Base-by-base conservation (phyloP, 2,888 invertebrate species). In the Phalera bucephala region DNA sequence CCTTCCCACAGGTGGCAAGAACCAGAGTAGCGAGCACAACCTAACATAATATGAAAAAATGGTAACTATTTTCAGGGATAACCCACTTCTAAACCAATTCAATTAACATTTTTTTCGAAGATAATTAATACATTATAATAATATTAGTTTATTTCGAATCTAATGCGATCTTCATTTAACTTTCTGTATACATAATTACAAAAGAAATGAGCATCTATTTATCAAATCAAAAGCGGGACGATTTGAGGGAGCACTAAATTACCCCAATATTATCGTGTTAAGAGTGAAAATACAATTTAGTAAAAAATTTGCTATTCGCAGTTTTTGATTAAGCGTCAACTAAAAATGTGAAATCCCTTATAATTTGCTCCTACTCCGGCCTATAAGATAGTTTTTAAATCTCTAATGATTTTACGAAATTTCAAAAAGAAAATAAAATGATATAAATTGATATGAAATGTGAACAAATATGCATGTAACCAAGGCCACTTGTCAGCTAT, bases 31-130 rank as follows among this genome's bases (percentile, higher is more conserved):
- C 72, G 77, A 86, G 85, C 79, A 81, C 71, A 80, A 78, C 74
- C 79, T 86, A 86, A 85, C 72, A 64, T 58, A 72, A 50, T 61
- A 82, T 75, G 76, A 81, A 82, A n/a, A n/a, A 83, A 85, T 89
- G 88, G 88, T 89, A 89, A 89, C 88, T 89, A 86, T 85, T 84
- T 73, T 80, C 84, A 86, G 88, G 88, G 88, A 87, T 76, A 76
- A 74, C 64, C n/a, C 78, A 83, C 79, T 72, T 74, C 74, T 78
- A 72, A 64, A 63, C 52, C 53, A 63, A 57, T 27, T n/a, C 14
- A 40, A 46, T 45, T 45, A 40, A 32, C 40, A 55, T 52, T 57
- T n/a, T n/a, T 49, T 45, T 39, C 36, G 40, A 52, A 54, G 44
- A 45, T 30, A 48, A 35, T 45, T 37, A 32, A 40, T 52, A 47